Evolutionary conservation across 2,113 vertebrate genomes (phyloP).

Genomic region (Camelus dromedarius): DNA sequence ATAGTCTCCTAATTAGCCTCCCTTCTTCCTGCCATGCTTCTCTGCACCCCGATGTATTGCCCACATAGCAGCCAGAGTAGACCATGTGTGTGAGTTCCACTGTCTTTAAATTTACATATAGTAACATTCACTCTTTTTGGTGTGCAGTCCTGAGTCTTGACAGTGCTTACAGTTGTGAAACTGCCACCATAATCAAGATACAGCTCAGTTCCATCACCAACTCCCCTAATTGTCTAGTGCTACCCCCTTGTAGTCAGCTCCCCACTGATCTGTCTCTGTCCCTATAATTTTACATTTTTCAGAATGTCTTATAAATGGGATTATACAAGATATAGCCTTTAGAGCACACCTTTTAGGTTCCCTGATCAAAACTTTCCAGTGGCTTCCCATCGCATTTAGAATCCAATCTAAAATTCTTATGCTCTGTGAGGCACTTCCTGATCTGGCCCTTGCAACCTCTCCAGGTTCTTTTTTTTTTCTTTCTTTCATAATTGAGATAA

Average conservation of each 20-base stretch:
- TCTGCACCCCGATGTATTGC: background rate
- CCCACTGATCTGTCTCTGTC: background rate
- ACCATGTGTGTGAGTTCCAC: background rate
- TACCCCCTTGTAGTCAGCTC: background rate
- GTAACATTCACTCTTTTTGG: background rate
- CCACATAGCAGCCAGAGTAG: background rate
- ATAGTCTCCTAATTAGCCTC: background rate
- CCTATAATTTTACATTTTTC: background rate
- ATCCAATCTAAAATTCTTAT: background rate
- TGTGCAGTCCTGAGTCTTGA: background rate
- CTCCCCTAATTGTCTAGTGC: background rate
- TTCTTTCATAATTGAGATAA: too few relatives aligned
- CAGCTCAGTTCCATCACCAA: background rate
- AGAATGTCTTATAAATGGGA: background rate
- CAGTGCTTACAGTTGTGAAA: background rate
- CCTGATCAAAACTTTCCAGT: background rate
- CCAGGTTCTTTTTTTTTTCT: background rate
- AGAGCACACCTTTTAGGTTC: background rate
- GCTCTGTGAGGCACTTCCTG: background rate
- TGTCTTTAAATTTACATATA: constrained; percentile 6
- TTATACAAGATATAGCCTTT: background rate
- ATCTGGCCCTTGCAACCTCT: background rate
- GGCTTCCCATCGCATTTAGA: background rate
- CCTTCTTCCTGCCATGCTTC: background rate
- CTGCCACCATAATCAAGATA: background rate